Percentiles rank a stretch among this genome's conserved stretches.
Evolutionary conservation across 2,113 vertebrate genomes (phyloP).

Genomic region (Toxostoma redivivum): DNA sequence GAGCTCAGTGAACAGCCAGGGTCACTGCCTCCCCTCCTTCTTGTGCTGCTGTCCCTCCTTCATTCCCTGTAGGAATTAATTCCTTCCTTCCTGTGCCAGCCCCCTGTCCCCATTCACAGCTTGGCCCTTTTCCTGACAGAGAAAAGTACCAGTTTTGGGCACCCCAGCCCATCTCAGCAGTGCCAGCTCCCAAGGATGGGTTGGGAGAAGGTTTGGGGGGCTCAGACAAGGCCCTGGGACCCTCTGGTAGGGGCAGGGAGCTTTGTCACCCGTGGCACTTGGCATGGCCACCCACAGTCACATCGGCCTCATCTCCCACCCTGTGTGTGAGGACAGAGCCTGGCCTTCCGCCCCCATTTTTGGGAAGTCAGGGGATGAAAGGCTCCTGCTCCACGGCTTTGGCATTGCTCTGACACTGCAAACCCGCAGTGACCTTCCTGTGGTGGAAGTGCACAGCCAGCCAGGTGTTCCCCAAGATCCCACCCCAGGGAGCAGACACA

Average conservation of each 20-base stretch:
- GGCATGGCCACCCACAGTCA: fast-evolving
- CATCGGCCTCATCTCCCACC: fast-evolving
- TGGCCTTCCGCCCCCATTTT: fast-evolving
- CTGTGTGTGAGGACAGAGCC: neutral
- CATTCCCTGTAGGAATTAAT: neutral
- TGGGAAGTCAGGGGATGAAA: neutral
- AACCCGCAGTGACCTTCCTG: neutral
- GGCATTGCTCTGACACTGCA: fast-evolving
- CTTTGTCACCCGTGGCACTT: neutral
- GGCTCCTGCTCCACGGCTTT: fast-evolving
- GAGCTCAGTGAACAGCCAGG: neutral
- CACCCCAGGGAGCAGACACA: neutral
- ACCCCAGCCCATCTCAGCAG: fast-evolving
- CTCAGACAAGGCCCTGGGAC: neutral
- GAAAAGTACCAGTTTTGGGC: neutral
- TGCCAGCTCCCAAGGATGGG: neutral
- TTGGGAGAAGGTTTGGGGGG: neutral
- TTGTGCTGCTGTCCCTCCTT: neutral
- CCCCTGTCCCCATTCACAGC: neutral
- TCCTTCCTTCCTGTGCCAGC: neutral
- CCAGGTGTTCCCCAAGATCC: neutral
- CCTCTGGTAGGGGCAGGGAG: fast-evolving
- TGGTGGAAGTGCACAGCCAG: neutral
- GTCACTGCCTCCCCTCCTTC: neutral
- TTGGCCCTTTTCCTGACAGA: neutral